A percentile compares a stretch with the other conserved stretches of the same genome.
Evolutionary conservation across 2,113 vertebrate species (phyloP).

Genomic region (Meleagris gallopavo): DNA sequence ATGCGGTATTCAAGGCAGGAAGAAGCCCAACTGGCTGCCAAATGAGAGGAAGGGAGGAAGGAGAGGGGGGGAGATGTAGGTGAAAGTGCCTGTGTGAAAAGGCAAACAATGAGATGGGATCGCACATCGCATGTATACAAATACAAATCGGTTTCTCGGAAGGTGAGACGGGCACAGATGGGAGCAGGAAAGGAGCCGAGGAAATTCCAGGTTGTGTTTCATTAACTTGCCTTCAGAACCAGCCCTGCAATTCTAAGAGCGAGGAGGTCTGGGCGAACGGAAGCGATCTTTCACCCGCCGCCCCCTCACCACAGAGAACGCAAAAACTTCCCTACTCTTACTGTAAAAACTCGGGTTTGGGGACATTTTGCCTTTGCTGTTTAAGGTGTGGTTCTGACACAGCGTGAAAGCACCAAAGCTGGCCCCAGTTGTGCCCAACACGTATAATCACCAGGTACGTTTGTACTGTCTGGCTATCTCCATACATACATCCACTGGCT

Average conservation of each 20-base stretch:
- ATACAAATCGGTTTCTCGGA: slow-evolving; percentile 75
- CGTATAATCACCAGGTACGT: neutral
- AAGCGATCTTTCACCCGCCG: slow-evolving; percentile 9
- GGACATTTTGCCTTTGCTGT: neutral
- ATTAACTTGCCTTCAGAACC: slow-evolving; percentile 8
- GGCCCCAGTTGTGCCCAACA: neutral
- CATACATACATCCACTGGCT: neutral
- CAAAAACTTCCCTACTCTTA: slow-evolving; percentile 9
- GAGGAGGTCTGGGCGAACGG: neutral
- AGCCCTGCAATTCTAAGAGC: slow-evolving; percentile 34
- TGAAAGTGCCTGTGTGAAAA: slow-evolving; percentile 75
- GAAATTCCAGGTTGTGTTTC: slow-evolving; percentile 57
- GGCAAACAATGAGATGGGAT: slow-evolving; percentile 70
- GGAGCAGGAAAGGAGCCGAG: slow-evolving; percentile 62
- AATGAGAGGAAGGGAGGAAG: slow-evolving; percentile 66
- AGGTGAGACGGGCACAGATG: slow-evolving; percentile 66
- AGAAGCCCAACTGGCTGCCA: slow-evolving; percentile 79
- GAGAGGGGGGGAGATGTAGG: slow-evolving; percentile 55
- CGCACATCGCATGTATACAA: slow-evolving; percentile 68
- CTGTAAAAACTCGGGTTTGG: neutral
- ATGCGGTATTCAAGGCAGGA: slow-evolving; percentile 83
- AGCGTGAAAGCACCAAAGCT: neutral
- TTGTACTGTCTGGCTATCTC: neutral
- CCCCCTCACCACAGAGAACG: neutral
- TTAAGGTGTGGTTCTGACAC: neutral